Base-by-base conservation (phyloP, 2,113 vertebrate species). In the Merops nubicus region DNA sequence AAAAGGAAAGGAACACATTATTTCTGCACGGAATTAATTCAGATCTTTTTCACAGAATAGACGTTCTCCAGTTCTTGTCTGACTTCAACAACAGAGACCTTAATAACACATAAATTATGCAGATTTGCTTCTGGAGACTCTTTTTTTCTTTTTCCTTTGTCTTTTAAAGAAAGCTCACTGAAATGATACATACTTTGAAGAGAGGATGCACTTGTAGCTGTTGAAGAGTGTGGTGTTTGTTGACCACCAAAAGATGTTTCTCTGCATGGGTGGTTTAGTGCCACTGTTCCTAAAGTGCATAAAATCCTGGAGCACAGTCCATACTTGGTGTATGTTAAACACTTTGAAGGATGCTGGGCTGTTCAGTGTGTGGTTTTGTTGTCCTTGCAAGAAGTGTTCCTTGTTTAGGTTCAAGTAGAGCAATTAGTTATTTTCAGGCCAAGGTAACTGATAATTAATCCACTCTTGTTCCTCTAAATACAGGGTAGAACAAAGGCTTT, bases 1-100 rank as follows among this genome's bases (percentile, higher is more conserved):
- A 26, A 12, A 2, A 3, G 11, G 18, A 38, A 31, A 81, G 15
- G 17, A 85, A 3, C 2, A 4, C 0, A 0, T 56, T 51, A 9
- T n/a, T 94, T 88, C 51, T 85, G 62, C 40, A 69, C 43, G 56
- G 22, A 83, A 11, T 56, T 68, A 67, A 59, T 56, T 42, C 38
- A 16, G 38, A 72, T 11, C 6, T 23, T 56, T 60, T 85, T 88
- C 2, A 43, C 29, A 33, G 69, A 92, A 69, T 36, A 53, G 0
- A 48, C 22, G 42, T 21, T 16, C 34, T 79, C 51, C 13, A 25
- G 69, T 65, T 91, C 48, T 54, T 54, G 25, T 40, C 88, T 53
- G 36, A 57, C 34, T 82, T 42, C 64, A 88, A 33, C 8, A 7
- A 16, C 43, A 79, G 40, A 40, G 31, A 47, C 4, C 2, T 38